Evolutionary conservation across 2,113 vertebrate genomes (phyloP).

Genomic region (Manacus vitellinus): DNA sequence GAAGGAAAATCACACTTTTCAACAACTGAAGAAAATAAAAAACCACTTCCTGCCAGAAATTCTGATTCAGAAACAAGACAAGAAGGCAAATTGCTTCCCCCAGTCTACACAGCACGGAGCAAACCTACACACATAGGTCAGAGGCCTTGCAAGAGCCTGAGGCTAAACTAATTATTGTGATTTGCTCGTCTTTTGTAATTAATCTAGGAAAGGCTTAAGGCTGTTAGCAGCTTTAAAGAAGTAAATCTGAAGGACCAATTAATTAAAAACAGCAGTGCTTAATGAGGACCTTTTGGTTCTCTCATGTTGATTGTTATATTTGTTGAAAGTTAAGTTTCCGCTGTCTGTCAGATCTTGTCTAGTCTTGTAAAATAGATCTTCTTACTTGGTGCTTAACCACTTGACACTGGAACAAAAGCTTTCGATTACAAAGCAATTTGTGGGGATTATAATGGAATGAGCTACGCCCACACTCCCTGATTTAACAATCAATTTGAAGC

Average conservation of each 20-base stretch:
- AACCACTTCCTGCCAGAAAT: conserved; percentile 40
- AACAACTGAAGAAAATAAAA: conserved; percentile 25
- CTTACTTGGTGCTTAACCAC: conserved; percentile 70
- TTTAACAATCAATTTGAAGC: conserved; percentile 71
- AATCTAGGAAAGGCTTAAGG: conserved; percentile 85
- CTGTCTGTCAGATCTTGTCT: conserved; percentile 72
- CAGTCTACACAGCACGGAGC: neutral
- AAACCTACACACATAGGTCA: conserved; percentile 73
- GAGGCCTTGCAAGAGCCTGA: conserved; percentile 73
- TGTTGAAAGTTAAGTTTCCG: conserved; percentile 70
- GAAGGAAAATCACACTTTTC: conserved; percentile 53
- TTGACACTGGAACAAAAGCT: conserved; percentile 78
- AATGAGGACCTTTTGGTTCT: conserved; percentile 72
- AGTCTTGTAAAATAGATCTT: conserved; percentile 67
- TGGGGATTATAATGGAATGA: conserved; percentile 69
- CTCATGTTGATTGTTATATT: conserved; percentile 73
- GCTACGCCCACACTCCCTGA: conserved; percentile 59
- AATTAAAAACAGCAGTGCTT: conserved; percentile 87
- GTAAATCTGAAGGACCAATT: conserved; percentile 88
- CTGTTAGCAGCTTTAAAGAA: conserved; percentile 84
- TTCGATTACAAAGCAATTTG: conserved; percentile 77
- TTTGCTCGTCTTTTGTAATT: conserved; percentile 88
- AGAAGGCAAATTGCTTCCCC: conserved; percentile 38
- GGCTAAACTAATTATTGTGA: conserved; percentile 86
- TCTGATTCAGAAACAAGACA: conserved; percentile 56